Base-by-base conservation (phyloP, 2,888 invertebrate species). In the Tricholauxania praeusta region DNA sequence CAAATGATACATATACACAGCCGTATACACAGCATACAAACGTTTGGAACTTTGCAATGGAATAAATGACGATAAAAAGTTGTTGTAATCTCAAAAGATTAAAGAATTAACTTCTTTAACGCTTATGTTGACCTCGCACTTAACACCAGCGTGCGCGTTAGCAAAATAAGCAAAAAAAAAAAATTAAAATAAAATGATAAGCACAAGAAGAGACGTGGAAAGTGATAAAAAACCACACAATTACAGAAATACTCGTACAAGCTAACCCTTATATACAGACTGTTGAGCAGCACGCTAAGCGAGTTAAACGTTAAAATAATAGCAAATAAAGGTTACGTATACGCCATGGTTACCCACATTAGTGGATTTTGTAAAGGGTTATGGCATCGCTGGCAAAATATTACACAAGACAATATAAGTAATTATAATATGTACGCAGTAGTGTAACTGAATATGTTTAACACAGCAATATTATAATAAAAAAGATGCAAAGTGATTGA, bases 221-320 rank as follows among this genome's bases (percentile, higher is more conserved):
- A 67, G 63, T 72, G 66, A 32, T 28, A 66, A 72, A 69, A 74
- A 64, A 70, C 28, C 28, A 52, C 14, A 60, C 51, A 66, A 19
- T 15, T 1, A 14, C 52, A 62, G n/a, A 12, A 14, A 55, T 48
- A 47, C 66, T 49, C 51, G 12, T n/a, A 8, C 32, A 49, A 12
- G 69, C n/a, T 55, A 32, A 55, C 39, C 14, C 15, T 17, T 22
- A 71, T 53, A 15, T 55, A 71, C 62, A 15, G 72, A 71, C 72
- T 72, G 69, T 71, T 74, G 68, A 19, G 57, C 19, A 19, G 57
- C 57, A 19, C n/a, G 53, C 53, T 17, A 10, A 57, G 57, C 19
- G 57, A 57, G 57, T 19, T 57, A 57, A 57, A 57, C 17, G 19
- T n/a, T 12, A 57, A n/a, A 19, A 19, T 57, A 57, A 39, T 39